Percentiles rank a stretch among this genome's conserved stretches.
Evolutionary conservation across 2,888 invertebrate genomes (phyloP).

Genomic region (Rhogogaster chlorosoma): DNA sequence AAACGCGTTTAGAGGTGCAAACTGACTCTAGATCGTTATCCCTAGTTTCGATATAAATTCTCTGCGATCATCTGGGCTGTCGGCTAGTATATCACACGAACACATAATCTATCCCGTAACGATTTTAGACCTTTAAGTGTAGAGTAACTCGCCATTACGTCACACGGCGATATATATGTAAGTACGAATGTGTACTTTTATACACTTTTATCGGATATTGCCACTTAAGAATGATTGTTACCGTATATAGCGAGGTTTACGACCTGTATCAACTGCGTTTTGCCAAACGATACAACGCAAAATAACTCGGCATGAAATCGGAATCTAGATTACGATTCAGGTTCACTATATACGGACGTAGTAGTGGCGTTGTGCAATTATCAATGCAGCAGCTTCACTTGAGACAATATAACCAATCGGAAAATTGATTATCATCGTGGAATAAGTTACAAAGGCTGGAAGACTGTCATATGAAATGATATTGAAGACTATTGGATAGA

Average conservation of each 20-base stretch:
- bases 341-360: not conserved
- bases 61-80: not conserved
- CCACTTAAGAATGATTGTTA: constrained; percentile 6
- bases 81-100: not conserved
- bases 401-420: not conserved
- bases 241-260: constrained; percentile 3
- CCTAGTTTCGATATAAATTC: not conserved
- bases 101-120: not conserved
- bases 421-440: not conserved
- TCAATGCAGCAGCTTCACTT: not conserved
- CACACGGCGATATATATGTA: not conserved
- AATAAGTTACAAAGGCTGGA: not conserved
- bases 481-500: not conserved
- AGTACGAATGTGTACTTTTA: not conserved
- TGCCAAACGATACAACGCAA: constrained; percentile 4
- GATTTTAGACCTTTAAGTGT: not conserved
- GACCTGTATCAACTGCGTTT: constrained; percentile 23
- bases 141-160: not conserved
- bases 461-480: not conserved
- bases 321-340: not conserved
- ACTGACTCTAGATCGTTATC: constrained; percentile 36
- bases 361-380: not conserved
- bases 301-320: not conserved
- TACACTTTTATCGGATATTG: constrained; percentile 14
- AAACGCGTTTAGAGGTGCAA: constrained; percentile 16